phyloP scores from a whole-genome alignment of 2,113 vertebrate genomes.

The Genyomyrus donnyi region DNA sequence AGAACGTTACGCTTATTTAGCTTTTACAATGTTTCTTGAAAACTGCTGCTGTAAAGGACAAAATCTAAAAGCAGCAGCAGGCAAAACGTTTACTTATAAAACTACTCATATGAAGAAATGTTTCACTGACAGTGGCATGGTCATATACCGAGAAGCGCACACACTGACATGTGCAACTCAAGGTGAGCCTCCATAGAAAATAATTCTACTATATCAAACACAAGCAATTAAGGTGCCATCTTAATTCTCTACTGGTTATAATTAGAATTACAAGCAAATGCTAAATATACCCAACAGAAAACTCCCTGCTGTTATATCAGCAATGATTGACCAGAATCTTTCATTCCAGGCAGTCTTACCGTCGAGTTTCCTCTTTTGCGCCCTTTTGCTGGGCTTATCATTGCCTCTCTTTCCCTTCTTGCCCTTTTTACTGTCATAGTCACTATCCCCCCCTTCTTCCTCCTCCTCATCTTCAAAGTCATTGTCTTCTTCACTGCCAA shows the following conservation, averaged over 20 bases:
- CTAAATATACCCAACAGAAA: neutral
- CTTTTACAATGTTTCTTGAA: neutral
- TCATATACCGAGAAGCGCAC: neutral
- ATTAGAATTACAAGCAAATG: neutral
- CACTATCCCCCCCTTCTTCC: slow-evolving; percentile 67
- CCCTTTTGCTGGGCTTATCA: slow-evolving; percentile 67
- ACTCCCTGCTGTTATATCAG: neutral
- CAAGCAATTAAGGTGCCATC: neutral
- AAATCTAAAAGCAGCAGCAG: neutral
- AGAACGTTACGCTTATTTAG: neutral
- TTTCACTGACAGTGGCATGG: neutral
- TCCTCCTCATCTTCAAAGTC: slow-evolving; percentile 66
- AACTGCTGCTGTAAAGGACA: neutral
- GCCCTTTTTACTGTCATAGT: slow-evolving; percentile 76
- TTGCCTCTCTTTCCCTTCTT: slow-evolving; percentile 79
- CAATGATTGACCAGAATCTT: neutral
- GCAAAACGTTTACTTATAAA: neutral
- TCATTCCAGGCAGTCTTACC: slow-evolving; percentile 45
- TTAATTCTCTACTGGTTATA: neutral
- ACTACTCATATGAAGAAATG: neutral
- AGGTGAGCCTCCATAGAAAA: neutral
- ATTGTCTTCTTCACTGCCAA: slow-evolving; percentile 76
- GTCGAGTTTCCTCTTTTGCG: slow-evolving; percentile 76
- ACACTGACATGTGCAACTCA: neutral
- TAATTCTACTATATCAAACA: neutral